Percentiles rank a stretch among this genome's conserved stretches.
Conservation (phyloP, 2,113 vertebrate genomes). For the Oreochromis spilurus region DNA sequence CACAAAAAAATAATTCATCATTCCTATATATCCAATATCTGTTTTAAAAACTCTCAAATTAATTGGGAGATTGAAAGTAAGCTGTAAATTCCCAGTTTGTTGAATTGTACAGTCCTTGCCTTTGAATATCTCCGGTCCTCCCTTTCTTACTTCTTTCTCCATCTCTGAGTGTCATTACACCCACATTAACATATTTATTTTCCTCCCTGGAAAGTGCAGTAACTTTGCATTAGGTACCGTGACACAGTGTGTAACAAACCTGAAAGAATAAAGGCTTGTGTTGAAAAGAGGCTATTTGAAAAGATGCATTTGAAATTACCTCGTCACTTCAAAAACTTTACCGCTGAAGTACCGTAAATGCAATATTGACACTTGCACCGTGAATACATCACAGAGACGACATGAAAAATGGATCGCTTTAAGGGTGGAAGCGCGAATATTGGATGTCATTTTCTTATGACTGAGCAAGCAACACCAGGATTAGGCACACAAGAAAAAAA, state of each 20-base stretch:
- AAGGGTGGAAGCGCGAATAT: neutral
- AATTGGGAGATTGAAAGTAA: neutral
- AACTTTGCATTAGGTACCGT: neutral
- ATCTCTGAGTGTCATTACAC: neutral
- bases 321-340: neutral
- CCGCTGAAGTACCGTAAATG: neutral
- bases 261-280: neutral
- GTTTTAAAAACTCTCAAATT: neutral
- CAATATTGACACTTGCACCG: neutral
- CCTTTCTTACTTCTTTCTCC: neutral
- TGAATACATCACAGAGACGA: neutral
- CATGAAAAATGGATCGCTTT: neutral
- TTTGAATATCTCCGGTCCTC: rapidly evolving
- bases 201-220: neutral
- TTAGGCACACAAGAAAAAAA: neutral
- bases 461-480: neutral
- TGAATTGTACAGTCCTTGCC: neutral
- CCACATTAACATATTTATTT: neutral
- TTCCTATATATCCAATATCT: neutral
- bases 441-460: neutral
- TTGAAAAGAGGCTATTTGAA: neutral
- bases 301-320: neutral
- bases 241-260: neutral
- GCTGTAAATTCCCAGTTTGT: neutral
- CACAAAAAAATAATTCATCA: neutral